Conservation (phyloP, 2,888 invertebrate genomes). For the Eutolmus rufibarbis region DNA sequence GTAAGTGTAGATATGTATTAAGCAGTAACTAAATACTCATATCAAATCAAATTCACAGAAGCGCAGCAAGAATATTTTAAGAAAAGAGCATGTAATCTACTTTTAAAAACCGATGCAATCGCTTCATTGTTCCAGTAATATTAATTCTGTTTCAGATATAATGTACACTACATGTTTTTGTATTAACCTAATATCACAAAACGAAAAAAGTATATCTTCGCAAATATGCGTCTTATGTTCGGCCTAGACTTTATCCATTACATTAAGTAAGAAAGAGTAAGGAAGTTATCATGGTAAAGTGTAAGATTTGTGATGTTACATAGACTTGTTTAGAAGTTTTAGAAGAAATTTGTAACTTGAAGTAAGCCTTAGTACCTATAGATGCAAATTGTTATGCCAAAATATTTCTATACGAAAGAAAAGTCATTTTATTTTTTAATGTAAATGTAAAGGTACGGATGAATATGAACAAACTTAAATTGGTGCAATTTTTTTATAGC, state of each 20-base stretch:
- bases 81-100: not conserved
- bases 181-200: not conserved
- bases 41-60: too few relatives aligned
- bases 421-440: constrained; percentile 19
- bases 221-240: not conserved
- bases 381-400: constrained; percentile 15
- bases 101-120: not conserved
- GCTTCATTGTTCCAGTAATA: not conserved
- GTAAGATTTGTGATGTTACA: constrained; percentile 22
- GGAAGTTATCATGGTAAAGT: not conserved
- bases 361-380: constrained; percentile 33
- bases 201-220: not conserved
- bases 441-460: not conserved
- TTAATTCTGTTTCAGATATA: not conserved
- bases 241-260: not conserved
- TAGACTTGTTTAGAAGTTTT: constrained; percentile 16
- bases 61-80: not conserved
- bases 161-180: not conserved
- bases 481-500: constrained; percentile 22
- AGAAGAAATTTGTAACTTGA: not conserved
- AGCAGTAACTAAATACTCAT: not conserved
- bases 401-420: constrained; percentile 1
- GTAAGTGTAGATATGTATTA: not conserved
- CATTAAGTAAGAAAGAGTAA: not conserved
- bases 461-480: not conserved